Evolutionary conservation across 1,140 invertebrate genomes (phyloP), one percentile per base, ranked within the genome.

Genomic region (Drosophila kanapiae): DNA sequence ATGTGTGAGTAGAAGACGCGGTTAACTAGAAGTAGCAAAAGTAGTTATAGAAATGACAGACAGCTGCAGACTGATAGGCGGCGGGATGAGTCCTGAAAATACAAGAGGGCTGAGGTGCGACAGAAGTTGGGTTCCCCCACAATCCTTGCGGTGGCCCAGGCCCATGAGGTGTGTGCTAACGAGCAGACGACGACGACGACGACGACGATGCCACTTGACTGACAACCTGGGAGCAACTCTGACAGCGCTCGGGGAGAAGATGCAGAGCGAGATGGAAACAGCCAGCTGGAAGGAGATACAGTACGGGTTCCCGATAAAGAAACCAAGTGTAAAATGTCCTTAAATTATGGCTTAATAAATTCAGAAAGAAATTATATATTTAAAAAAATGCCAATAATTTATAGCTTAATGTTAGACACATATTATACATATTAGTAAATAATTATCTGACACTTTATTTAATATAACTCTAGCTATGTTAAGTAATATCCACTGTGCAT

Each of bases 1-100:
- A 8, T 79, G 58, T 81, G 45, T 23, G 63, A 11, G 40, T 9
- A 16, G 43, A 40, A 67, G 75, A 67, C 65, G 65, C 84, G 85
- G 80, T 84, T 88, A 80, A 87, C 84, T 88, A 82, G 83, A 83
- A 84, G 83, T 88, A 84, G 81, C 84, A 87, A 83, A 87, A 87
- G 84, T 84, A 88, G 83, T 87, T 87, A 88, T 87, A 87, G 83
- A 87, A 87, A 87, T 87, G 83, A 88, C 83, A 88, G 84, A 80
- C 84, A 76, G 65, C 78, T 70, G 82, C 67, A 64, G 71, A 51
- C 63, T 53, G 64, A 67, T 62, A 67, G 43, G 31, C 43, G 18
- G 40, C 7, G 38, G 38, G 33, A 48, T 13, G 33, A 18, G 23
- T 56, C 11, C 45, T 48, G 42, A 7, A 59, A 47, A 53, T 59